Conservation (phyloP, 2,888 invertebrate species). For the Zeuzera pyrina region DNA sequence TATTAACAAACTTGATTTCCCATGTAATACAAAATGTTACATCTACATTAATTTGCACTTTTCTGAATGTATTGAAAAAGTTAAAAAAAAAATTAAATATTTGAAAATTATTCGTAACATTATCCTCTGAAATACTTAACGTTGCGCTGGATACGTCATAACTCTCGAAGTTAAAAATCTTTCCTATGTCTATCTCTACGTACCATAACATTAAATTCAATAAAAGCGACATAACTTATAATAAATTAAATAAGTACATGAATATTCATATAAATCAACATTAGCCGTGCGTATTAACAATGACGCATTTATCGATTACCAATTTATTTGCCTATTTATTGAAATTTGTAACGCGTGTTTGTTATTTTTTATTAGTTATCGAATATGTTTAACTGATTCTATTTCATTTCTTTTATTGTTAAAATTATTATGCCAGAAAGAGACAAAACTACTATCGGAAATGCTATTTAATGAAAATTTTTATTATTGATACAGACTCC, state of each 20-base stretch:
- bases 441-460: conserved; percentile 28
- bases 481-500: conserved; percentile 49
- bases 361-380: conserved; percentile 34
- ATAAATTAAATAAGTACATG: conserved; percentile 54
- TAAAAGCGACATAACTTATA: conserved; percentile 28
- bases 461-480: conserved; percentile 43
- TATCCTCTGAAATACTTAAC: too few relatives aligned
- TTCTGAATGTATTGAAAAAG: too few relatives aligned
- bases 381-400: conserved; percentile 27
- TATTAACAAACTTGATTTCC: too few relatives aligned
- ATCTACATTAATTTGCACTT: too few relatives aligned
- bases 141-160: too few relatives aligned
- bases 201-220: too few relatives aligned
- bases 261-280: conserved; percentile 73
- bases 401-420: conserved; percentile 25
- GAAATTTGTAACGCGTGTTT: conserved; percentile 65
- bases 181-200: too few relatives aligned
- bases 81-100: too few relatives aligned
- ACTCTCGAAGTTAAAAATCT: too few relatives aligned
- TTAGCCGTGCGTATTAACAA: conserved; percentile 46
- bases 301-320: conserved; percentile 57
- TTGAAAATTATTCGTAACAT: too few relatives aligned
- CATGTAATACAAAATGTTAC: too few relatives aligned
- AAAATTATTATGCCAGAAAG: conserved; percentile 31
- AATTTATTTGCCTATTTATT: conserved; percentile 71